Percentiles rank a stretch among this genome's conserved stretches.
Conservation (phyloP, 37 sponge, comb jelly and placozoan species). For the Ianthella basta region DNA sequence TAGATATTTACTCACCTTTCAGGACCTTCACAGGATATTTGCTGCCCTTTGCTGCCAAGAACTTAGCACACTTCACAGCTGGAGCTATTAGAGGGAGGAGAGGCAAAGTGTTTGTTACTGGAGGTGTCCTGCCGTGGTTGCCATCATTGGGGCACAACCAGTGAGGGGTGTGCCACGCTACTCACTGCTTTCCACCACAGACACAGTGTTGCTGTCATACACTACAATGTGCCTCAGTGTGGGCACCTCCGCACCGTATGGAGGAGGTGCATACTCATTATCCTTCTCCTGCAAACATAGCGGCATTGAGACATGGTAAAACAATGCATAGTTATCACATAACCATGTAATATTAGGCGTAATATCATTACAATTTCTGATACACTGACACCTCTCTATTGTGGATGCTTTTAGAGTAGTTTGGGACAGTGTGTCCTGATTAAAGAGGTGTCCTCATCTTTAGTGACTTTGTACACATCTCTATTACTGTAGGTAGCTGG, state of each 20-base stretch:
- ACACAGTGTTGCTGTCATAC: conserved; percentile 90
- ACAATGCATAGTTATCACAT: too few relatives aligned
- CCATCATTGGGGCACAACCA: conserved; percentile 9
- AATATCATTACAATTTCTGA: too few relatives aligned
- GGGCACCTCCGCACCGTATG: conserved; percentile 68
- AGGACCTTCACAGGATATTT: conserved; percentile 82
- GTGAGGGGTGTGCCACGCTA: background rate
- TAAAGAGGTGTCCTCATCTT: too few relatives aligned
- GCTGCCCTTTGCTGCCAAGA: conserved; percentile 67
- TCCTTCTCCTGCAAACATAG: conserved; percentile 8
- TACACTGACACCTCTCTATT: too few relatives aligned
- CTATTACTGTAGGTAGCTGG: too few relatives aligned
- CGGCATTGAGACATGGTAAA: too few relatives aligned
- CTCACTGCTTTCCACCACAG: conserved; percentile 81
- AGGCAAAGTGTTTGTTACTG: too few relatives aligned
- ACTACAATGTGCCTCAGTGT: conserved; percentile 77
- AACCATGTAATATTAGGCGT: too few relatives aligned
- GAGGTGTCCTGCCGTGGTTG: too few relatives aligned
- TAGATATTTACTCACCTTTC: conserved; percentile 51
- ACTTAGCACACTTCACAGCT: conserved; percentile 78
- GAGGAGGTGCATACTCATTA: conserved; percentile 41
- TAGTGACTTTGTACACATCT: too few relatives aligned
- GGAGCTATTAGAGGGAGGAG: conserved; percentile 51
- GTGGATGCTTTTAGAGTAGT: too few relatives aligned
- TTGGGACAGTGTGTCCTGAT: too few relatives aligned